Evolutionary conservation across 2,113 vertebrate genomes (phyloP).

Genomic region (Phaetusa simplex): DNA sequence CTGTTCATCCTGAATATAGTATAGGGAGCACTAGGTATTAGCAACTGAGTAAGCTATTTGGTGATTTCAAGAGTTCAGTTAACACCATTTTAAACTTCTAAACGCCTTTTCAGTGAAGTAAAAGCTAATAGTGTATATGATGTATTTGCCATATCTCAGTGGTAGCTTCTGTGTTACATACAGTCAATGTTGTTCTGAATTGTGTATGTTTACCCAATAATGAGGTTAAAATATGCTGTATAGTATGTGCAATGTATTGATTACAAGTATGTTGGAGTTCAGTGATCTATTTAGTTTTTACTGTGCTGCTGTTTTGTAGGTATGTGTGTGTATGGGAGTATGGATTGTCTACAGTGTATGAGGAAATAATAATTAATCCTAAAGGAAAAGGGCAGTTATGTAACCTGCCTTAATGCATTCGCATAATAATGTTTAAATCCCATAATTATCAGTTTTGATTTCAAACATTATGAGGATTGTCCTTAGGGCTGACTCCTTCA

Average conservation of each 20-base stretch:
- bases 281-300: conserved; percentile 61
- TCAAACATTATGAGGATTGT: background rate
- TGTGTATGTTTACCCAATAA: conserved; percentile 59
- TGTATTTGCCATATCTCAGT: conserved; percentile 70
- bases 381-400: conserved; percentile 77
- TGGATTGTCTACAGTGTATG: conserved; percentile 48
- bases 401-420: conserved; percentile 69
- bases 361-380: conserved; percentile 74
- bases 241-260: conserved; percentile 67
- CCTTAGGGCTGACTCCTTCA: background rate
- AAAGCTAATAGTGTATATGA: conserved; percentile 62
- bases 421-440: conserved; percentile 21
- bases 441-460: background rate
- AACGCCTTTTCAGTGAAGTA: conserved; percentile 61
- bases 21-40: background rate
- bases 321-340: conserved; percentile 38
- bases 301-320: conserved; percentile 63
- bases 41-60: background rate
- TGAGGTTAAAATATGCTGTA: conserved; percentile 57
- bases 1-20: conserved; percentile 3
- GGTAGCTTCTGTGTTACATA: conserved; percentile 66
- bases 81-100: conserved; percentile 44
- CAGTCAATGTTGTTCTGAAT: conserved; percentile 58
- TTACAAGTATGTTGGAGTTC: conserved; percentile 60
- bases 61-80: conserved; percentile 31